Evolutionary conservation across 2,113 vertebrate genomes (phyloP), one percentile per base, ranked within the genome.

Genomic region (Poeciliopsis retropinna): DNA sequence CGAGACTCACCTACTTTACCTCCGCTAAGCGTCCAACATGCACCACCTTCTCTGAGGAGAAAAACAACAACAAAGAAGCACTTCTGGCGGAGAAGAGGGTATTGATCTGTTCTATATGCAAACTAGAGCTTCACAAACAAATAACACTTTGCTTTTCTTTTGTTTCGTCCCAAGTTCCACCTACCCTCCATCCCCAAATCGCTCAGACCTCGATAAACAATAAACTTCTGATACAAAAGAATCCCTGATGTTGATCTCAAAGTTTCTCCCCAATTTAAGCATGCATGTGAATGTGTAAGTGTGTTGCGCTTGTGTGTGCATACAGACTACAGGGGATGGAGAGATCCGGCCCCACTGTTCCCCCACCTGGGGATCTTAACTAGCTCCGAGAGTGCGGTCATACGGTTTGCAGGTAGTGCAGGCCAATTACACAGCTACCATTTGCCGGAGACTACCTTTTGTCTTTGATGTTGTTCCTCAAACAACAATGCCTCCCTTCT

Each of bases 391-490:
- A 91, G 83, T 88, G 69, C n/a, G 77, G 76, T 76, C 82, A 70
- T 82, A 79, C 78, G 62, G 81, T 87, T 89, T 65, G 22, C 89
- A 85, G 92, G 89, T 90, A 92, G 85, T 54, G 73, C 80, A 31
- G 83, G 87, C 86, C 90, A 89, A 91, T 93, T 91, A 92, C 85
- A 91, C 90, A 87, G 70, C 86, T 83, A 93, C 92, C 91, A 92
- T 92, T 94, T 92, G 83, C 85, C 79, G 67, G 81, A 91, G 82
- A 91, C 82, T 89, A 83, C 88, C 78, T 90, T 90, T 91, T 86
- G 78, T 76, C 87, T 93, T 92, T 92, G 93, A 92, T 92, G 91
- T 91, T 84, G 80, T 75, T 88, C 85, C 86, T 93, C 84, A 85
- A 91, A 92, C 85, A 93, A 92, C 91, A 91, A 88, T 88, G 81